Evolutionary conservation across 2,113 vertebrate species (phyloP).

Genomic region (Cololabis saira): DNA sequence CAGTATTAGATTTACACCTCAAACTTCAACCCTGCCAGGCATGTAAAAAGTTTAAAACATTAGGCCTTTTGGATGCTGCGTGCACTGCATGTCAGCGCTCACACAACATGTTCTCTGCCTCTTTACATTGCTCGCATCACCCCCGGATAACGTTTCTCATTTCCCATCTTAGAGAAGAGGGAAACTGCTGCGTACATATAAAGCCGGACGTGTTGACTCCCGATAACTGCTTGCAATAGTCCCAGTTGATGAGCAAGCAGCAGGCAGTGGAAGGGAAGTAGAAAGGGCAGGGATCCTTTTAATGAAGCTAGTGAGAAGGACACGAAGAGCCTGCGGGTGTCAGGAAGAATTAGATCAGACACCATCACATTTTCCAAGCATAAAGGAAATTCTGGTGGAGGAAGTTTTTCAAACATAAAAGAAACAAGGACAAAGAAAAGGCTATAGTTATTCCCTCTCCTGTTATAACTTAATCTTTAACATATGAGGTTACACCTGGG

Average conservation of each 20-base stretch:
- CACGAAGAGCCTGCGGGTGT: constrained; percentile 57
- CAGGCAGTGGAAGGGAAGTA: constrained; percentile 51
- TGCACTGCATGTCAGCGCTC: constrained; percentile 1
- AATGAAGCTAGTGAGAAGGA: constrained; percentile 72
- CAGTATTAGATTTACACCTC: constrained; percentile 65
- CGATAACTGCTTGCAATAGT: constrained; percentile 64
- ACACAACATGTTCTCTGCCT: constrained; percentile 15
- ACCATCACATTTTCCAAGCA: constrained; percentile 43
- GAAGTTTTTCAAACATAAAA: constrained; percentile 42
- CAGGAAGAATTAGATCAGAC: constrained; percentile 58
- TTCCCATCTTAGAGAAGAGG: constrained; percentile 13
- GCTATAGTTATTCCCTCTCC: no score
- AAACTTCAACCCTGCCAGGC: constrained; percentile 61
- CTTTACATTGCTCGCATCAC: constrained; percentile 3
- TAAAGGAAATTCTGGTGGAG: constrained; percentile 29
- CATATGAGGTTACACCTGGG: no score
- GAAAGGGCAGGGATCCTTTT: constrained; percentile 62
- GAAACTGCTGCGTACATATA: constrained; percentile 15
- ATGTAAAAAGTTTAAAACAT: constrained; percentile 58
- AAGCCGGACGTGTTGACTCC: constrained; percentile 47
- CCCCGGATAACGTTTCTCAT: constrained; percentile 20
- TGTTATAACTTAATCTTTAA: no score
- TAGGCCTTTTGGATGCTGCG: constrained; percentile 20
- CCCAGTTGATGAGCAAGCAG: constrained; percentile 54
- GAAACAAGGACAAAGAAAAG: constrained; percentile 22